Percentiles rank a stretch among this genome's conserved stretches.
phyloP scores from a whole-genome alignment of 2,888 invertebrate species.

The Cacoxenus indagator region DNA sequence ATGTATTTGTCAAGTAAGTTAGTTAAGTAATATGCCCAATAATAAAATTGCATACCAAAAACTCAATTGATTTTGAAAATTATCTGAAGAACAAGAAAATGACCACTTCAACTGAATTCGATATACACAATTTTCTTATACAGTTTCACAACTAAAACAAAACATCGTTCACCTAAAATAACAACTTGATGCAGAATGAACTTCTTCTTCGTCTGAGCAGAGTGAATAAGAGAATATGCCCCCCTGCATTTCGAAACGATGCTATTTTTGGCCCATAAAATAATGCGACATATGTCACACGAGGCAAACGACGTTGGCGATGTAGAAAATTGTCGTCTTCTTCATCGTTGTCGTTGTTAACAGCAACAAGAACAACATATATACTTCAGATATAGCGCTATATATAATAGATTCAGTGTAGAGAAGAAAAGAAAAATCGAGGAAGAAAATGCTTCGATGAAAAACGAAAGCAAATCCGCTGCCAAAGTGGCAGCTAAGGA shows the following conservation, averaged over 20 bases:
- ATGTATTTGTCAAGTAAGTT: no score
- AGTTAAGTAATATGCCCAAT: no score
- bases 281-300: constrained; percentile 9
- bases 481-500: not conserved
- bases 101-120: constrained; percentile 8
- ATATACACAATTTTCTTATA: constrained; percentile 1
- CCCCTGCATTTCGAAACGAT: constrained; percentile 19
- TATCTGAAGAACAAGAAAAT: not conserved
- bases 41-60: not conserved
- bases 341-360: not conserved
- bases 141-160: constrained; percentile 12
- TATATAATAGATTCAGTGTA: not conserved
- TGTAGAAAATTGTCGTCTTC: not conserved
- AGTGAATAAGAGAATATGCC: constrained; percentile 13
- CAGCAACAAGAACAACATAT: not conserved
- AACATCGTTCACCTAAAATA: constrained; percentile 14
- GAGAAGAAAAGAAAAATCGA: not conserved
- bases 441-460: not conserved
- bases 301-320: constrained; percentile 1
- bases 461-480: not conserved
- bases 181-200: not conserved
- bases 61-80: not conserved
- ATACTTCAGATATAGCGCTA: not conserved
- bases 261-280: constrained; percentile 18
- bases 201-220: not conserved